These are phyloP conservation scores for Oncorhynchus nerka DNA, from an alignment of 2,113 vertebrate species.

Conservation along the genomic window DNA sequence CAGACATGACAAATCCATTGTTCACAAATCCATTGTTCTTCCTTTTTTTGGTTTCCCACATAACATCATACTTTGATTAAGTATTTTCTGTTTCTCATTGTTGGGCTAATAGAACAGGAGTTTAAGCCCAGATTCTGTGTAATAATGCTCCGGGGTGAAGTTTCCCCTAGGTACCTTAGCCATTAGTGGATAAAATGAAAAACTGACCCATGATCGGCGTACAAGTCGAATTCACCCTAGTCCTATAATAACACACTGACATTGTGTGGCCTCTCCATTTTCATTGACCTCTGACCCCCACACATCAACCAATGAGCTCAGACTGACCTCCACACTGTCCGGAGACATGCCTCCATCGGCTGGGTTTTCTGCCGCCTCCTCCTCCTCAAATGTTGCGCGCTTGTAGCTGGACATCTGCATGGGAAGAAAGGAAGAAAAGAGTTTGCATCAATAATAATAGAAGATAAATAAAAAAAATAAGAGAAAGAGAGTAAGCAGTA, in stretches of 20 bases:
- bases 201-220: no score
- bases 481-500: background rate
- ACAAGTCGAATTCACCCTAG: no score
- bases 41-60: no score
- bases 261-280: background rate
- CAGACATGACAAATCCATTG: no score
- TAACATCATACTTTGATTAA: no score
- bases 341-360: constrained; percentile 79
- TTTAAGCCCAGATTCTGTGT: no score
- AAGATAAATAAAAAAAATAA: background rate
- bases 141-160: no score
- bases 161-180: background rate
- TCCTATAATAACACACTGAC: no score
- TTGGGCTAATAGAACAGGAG: no score
- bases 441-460: constrained; percentile 20
- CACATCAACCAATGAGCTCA: background rate
- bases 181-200: no score
- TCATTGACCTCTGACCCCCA: background rate
- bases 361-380: constrained; percentile 80
- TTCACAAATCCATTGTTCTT: no score
- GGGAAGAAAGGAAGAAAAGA: background rate
- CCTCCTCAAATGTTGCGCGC: constrained; percentile 86
- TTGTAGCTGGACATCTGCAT: constrained; percentile 94
- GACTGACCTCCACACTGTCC: constrained; percentile 85
- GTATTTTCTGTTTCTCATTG: no score